Evolutionary conservation across 1,140 invertebrate genomes (phyloP).

Genomic region (Sipha flava): DNA sequence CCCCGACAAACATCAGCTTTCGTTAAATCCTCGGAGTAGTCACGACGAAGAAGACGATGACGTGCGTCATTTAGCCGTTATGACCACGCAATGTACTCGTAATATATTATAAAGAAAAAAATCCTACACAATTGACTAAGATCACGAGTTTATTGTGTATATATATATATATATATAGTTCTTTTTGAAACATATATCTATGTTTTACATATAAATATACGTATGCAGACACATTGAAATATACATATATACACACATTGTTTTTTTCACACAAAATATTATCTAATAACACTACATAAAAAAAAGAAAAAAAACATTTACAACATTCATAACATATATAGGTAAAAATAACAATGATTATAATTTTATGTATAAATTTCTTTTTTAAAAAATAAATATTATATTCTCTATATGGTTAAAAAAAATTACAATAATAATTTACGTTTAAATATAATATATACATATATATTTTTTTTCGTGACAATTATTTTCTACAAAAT

Average conservation of each 20-base stretch:
- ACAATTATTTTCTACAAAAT: slow-evolving; percentile 6
- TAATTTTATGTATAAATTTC: background rate
- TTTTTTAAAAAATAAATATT: slow-evolving; percentile 20
- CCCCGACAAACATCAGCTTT: too few relatives aligned
- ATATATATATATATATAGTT: too few relatives aligned
- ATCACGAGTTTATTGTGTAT: slow-evolving; percentile 21
- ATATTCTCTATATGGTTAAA: background rate
- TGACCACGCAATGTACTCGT: background rate
- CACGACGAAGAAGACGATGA: too few relatives aligned
- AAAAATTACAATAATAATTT: slow-evolving; percentile 28
- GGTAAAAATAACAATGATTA: slow-evolving; percentile 3
- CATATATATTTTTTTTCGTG: background rate
- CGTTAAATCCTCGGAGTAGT: too few relatives aligned
- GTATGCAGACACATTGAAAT: too few relatives aligned
- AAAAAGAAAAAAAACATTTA: slow-evolving; percentile 6
- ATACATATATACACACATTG: too few relatives aligned
- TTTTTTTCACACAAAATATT: slow-evolving; percentile 10
- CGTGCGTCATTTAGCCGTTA: too few relatives aligned
- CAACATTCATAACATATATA: slow-evolving; percentile 13
- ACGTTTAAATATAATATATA: background rate
- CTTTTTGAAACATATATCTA: background rate
- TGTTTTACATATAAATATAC: background rate
- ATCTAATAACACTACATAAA: slow-evolving; percentile 8
- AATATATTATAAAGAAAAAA: background rate
- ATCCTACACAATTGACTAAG: background rate